Evolutionary conservation across 2,888 invertebrate species (phyloP).

Genomic region (Loripinus fragilis): DNA sequence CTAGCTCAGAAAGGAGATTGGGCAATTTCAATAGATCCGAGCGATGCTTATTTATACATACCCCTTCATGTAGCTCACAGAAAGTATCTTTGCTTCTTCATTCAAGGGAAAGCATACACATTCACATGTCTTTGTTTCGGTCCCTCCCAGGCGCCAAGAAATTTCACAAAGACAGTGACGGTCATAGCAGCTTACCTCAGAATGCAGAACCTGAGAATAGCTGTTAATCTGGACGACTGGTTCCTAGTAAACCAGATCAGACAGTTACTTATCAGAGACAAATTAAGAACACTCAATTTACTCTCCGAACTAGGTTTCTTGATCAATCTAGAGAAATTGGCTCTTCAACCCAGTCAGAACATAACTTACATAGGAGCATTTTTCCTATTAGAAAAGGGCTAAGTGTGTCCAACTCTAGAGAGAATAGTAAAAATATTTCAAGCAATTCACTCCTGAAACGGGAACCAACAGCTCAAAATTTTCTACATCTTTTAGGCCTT

Average conservation of each 20-base stretch:
- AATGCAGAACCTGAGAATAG: conserved; percentile 30
- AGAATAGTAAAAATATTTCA: conserved; percentile 25
- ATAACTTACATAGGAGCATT: conserved; percentile 33
- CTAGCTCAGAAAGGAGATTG: conserved; percentile 47
- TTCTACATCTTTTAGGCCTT: conserved; percentile 22
- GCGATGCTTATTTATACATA: conserved; percentile 47
- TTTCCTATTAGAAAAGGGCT: conserved; percentile 24
- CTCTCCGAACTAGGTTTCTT: conserved; percentile 40
- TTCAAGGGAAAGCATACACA: conserved; percentile 25
- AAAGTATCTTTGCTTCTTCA: conserved; percentile 32
- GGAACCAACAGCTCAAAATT: background rate
- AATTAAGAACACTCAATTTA: conserved; percentile 29
- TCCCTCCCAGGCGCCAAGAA: conserved; percentile 36
- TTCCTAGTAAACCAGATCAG: no score
- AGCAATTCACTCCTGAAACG: background rate
- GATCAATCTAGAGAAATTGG: conserved; percentile 47
- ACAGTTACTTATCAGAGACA: no score
- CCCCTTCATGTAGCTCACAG: conserved; percentile 36
- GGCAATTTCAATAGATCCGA: conserved; percentile 43
- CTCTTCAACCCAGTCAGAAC: conserved; percentile 30
- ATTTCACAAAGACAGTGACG: conserved; percentile 42
- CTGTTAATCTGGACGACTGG: conserved; percentile 39
- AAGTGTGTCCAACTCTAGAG: conserved; percentile 38
- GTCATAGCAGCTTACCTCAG: conserved; percentile 40
- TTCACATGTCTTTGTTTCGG: conserved; percentile 45